A percentile compares a stretch with the other conserved stretches of the same genome.
phyloP scores from a whole-genome alignment of 2,888 invertebrate species.

The Chrysodeixis includens region DNA sequence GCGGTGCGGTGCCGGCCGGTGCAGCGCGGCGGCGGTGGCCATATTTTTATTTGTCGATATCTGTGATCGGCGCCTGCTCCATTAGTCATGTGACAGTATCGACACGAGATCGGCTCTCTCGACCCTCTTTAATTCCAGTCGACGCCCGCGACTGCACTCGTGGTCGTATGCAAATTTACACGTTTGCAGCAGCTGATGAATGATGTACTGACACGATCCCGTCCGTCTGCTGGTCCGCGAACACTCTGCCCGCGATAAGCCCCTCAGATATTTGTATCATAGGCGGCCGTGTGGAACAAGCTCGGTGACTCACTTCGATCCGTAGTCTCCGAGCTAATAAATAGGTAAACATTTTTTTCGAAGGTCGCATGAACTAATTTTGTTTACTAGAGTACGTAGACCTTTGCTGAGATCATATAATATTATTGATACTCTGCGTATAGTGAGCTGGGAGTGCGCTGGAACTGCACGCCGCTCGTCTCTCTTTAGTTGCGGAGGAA shows the following conservation, averaged over 20 bases:
- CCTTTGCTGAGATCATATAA: constrained; percentile 60
- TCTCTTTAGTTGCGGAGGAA: constrained; percentile 57
- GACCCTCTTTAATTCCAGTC: constrained; percentile 82
- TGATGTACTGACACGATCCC: constrained; percentile 78
- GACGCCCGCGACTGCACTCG: constrained; percentile 76
- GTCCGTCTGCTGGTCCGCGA: constrained; percentile 52
- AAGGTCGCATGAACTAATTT: constrained; percentile 56
- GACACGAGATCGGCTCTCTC: constrained; percentile 84
- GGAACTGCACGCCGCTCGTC: constrained; percentile 41
- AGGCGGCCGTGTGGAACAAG: constrained; percentile 45
- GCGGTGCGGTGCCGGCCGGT: constrained; percentile 52
- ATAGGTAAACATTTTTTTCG: constrained; percentile 55
- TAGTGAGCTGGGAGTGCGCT: constrained; percentile 10
- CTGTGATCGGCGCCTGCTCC: constrained; percentile 87
- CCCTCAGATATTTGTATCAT: constrained; percentile 42
- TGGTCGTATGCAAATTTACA: constrained; percentile 81
- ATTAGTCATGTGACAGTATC: constrained; percentile 89
- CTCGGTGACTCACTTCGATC: constrained; percentile 44
- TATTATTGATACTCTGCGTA: constrained; percentile 47
- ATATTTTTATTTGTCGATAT: constrained; percentile 87
- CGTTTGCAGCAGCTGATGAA: constrained; percentile 81
- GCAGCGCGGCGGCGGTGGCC: constrained; percentile 70
- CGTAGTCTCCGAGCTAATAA: constrained; percentile 50
- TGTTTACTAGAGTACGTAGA: constrained; percentile 57
- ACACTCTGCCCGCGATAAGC: constrained; percentile 47